A percentile compares a stretch with the other conserved stretches of the same genome.
These are phyloP conservation scores for Zoanthus solanderi DNA, from an alignment of 92 coral and sea anemone genomes.

Conservation along the genomic window DNA sequence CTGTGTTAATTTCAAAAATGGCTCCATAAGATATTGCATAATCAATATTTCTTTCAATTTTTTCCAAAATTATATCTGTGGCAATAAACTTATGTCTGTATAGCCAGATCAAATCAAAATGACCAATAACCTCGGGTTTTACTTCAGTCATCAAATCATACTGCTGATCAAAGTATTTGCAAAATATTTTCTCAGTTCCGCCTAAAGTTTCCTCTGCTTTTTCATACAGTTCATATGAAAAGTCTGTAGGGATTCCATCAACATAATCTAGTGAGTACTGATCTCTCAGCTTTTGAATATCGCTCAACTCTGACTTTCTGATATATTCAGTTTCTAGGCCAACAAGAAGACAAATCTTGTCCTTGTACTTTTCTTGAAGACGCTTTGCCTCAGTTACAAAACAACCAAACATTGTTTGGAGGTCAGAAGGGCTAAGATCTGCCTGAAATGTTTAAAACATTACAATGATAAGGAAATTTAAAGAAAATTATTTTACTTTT, in stretches of 20 bases:
- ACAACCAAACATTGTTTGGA: constrained; percentile 58
- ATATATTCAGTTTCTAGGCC: constrained; percentile 83
- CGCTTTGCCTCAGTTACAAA: constrained; percentile 69
- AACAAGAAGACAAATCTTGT: constrained; percentile 63
- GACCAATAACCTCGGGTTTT: constrained; percentile 76
- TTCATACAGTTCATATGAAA: constrained; percentile 55
- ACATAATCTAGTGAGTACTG: constrained; percentile 64
- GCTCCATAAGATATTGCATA: constrained; percentile 76
- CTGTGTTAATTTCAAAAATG: constrained; percentile 76
- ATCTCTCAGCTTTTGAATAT: constrained; percentile 43
- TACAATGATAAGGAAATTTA: neutral
- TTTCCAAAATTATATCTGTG: constrained; percentile 63
- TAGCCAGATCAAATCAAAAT: constrained; percentile 72
- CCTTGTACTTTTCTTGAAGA: constrained; percentile 74
- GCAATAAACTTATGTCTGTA: constrained; percentile 63
- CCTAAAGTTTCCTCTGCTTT: constrained; percentile 62
- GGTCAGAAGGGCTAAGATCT: constrained; percentile 61
- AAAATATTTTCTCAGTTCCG: constrained; percentile 66
- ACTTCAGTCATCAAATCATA: constrained; percentile 59
- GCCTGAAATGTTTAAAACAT: constrained; percentile 31
- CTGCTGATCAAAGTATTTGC: constrained; percentile 72
- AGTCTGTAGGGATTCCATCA: constrained; percentile 70
- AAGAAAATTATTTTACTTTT: neutral
- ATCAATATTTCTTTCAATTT: constrained; percentile 69
- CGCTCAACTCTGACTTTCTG: constrained; percentile 50